Conservation (phyloP, 1,140 invertebrate species). For the Acyrthosiphon pisum region DNA sequence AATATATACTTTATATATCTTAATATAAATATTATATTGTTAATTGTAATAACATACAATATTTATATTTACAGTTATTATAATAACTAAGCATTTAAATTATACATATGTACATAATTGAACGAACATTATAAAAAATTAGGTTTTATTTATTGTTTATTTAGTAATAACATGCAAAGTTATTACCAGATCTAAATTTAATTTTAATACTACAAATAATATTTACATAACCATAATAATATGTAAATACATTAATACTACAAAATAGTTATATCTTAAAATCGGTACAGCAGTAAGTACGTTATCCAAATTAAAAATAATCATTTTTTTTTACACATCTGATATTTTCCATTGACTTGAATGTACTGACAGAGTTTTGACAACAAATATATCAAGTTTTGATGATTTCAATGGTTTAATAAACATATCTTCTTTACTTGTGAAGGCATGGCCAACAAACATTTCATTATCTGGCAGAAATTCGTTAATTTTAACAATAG, state of each 20-base stretch:
- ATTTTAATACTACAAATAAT: not conserved
- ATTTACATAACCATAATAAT: not conserved
- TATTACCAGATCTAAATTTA: not conserved
- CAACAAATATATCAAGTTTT: not conserved
- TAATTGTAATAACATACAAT: no score
- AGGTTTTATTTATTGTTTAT: not conserved
- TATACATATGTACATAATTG: no score
- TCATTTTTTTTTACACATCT: not conserved
- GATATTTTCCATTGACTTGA: not conserved
- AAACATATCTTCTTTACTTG: not conserved
- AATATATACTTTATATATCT: not conserved
- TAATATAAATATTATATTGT: no score
- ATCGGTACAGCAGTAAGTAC: not conserved
- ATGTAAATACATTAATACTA: not conserved
- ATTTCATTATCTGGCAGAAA: not conserved
- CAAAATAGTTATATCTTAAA: not conserved
- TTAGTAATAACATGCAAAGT: not conserved
- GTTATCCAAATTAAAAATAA: not conserved
- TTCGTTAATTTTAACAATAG: not conserved
- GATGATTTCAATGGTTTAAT: not conserved
- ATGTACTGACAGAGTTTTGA: not conserved
- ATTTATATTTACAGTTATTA: no score
- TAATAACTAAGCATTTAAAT: no score
- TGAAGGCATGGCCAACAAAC: not conserved
- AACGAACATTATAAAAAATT: no score